Evolutionary conservation across 1,140 invertebrate species (phyloP).

Genomic region (Eueides isabella): DNA sequence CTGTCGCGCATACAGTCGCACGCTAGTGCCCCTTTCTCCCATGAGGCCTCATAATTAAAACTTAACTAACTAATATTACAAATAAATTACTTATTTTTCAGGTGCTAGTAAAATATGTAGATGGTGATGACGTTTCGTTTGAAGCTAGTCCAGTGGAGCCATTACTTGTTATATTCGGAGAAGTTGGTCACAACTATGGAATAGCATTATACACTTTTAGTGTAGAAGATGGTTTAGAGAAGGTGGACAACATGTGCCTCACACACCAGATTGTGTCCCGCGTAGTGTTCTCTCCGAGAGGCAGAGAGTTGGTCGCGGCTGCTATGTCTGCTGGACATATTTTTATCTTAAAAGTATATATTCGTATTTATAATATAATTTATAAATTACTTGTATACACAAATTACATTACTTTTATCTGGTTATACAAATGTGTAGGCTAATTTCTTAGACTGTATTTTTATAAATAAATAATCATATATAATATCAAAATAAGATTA

Average conservation of each 20-base stretch:
- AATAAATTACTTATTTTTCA: conserved; percentile 21
- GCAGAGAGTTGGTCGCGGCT: conserved; percentile 62
- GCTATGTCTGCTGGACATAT: conserved; percentile 75
- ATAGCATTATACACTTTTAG: conserved; percentile 54
- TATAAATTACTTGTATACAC: no score
- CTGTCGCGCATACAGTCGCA: no score
- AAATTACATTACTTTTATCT: no score
- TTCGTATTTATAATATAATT: no score
- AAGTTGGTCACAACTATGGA: conserved; percentile 58
- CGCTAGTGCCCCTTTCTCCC: no score
- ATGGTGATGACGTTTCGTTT: conserved; percentile 60
- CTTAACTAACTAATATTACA: no score
- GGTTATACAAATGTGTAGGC: no score
- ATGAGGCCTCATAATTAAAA: no score
- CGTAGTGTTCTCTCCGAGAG: conserved; percentile 64
- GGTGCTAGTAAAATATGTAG: conserved; percentile 56
- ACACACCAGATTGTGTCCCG: conserved; percentile 73
- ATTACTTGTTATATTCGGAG: conserved; percentile 61
- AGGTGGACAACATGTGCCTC: conserved; percentile 59
- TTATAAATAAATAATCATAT: no score
- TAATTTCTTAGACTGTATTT: no score
- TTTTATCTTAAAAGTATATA: conserved; percentile 68
- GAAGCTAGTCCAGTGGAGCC: conserved; percentile 69
- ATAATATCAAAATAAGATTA: no score
- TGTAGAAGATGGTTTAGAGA: conserved; percentile 33